Conservation (phyloP, 1,140 invertebrate species). For the Doryteuthis pealeii region DNA sequence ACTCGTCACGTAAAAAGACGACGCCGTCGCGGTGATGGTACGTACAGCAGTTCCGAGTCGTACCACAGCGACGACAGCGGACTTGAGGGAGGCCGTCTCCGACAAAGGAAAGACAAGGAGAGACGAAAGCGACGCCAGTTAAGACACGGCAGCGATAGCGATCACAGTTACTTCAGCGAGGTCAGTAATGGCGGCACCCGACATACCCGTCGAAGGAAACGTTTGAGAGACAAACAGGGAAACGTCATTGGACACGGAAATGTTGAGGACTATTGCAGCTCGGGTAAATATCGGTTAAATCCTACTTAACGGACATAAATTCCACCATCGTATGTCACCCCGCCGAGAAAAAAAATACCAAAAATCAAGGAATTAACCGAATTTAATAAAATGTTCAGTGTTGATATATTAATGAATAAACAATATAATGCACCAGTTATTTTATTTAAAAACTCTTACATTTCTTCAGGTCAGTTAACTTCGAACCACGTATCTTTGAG, state of each 20-base stretch:
- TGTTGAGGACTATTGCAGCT: slow-evolving; percentile 35
- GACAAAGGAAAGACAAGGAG: slow-evolving; percentile 32
- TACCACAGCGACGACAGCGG: slow-evolving; percentile 52
- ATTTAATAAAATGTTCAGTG: no score
- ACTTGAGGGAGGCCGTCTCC: slow-evolving; percentile 16
- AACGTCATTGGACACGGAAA: slow-evolving; percentile 54
- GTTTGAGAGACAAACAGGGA: slow-evolving; percentile 51
- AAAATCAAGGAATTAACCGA: no score
- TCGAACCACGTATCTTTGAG: no score
- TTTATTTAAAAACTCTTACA: no score
- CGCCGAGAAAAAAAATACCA: no score
- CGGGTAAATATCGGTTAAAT: no score
- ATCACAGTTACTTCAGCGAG: slow-evolving; percentile 57
- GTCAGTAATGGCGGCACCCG: slow-evolving; percentile 44
- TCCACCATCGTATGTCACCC: no score
- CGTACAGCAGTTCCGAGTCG: slow-evolving; percentile 51
- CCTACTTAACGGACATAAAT: no score
- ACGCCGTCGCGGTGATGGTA: slow-evolving; percentile 44
- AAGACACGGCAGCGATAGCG: slow-evolving; percentile 39
- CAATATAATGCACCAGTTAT: no score
- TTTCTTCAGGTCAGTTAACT: no score
- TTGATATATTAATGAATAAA: no score
- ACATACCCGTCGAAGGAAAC: slow-evolving; percentile 39
- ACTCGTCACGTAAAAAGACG: slow-evolving; percentile 51
- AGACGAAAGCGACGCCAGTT: slow-evolving; percentile 33